phyloP scores from a whole-genome alignment of 2,797 vertebrate genomes.

The Myotis findleyi region DNA sequence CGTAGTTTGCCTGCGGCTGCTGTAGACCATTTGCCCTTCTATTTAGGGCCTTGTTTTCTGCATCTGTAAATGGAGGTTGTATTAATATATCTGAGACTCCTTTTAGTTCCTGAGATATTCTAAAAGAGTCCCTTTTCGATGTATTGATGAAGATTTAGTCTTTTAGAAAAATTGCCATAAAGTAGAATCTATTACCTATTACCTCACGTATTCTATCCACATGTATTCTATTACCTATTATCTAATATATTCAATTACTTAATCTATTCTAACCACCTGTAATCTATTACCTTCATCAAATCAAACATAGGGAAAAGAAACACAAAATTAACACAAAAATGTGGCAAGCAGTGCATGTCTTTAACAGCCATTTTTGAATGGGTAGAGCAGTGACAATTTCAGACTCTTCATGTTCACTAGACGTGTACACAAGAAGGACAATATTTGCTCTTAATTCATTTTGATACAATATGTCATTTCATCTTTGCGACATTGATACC shows the following conservation, averaged over 20 bases:
- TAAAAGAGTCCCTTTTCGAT: background rate
- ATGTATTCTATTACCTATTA: background rate
- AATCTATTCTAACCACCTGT: background rate
- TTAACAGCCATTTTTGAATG: background rate
- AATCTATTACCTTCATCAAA: background rate
- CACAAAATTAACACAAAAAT: background rate
- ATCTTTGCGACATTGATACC: background rate
- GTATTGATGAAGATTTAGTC: background rate
- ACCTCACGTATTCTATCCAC: too few relatives aligned
- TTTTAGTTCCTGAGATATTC: background rate
- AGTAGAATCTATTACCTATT: background rate
- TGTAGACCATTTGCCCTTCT: background rate
- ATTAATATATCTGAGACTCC: background rate
- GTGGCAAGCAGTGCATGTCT: background rate
- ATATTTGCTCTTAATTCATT: background rate
- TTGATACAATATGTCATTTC: background rate
- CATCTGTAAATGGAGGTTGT: background rate
- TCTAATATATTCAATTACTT: too few relatives aligned
- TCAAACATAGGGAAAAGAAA: background rate
- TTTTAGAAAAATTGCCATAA: background rate
- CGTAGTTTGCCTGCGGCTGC: too few relatives aligned
- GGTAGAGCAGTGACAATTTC: background rate
- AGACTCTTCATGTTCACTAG: background rate
- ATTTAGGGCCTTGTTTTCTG: background rate
- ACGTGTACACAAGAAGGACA: background rate